A percentile compares a stretch with the other conserved stretches of the same genome.
Evolutionary conservation across 64 coral and sea anemone species (phyloP).

Genomic region (Astreopora myriophthalma): DNA sequence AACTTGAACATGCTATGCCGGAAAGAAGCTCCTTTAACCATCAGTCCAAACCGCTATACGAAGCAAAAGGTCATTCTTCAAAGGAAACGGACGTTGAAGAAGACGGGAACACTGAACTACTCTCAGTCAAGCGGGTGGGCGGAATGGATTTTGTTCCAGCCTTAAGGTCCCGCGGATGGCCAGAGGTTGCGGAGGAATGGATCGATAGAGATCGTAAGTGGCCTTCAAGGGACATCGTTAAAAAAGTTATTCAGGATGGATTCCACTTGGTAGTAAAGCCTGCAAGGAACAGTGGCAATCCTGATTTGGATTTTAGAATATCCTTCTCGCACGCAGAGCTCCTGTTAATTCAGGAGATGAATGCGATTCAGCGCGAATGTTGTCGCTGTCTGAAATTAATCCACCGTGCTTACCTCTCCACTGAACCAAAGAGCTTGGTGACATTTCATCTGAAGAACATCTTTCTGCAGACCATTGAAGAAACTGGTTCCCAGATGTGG

Average conservation of each 20-base stretch:
- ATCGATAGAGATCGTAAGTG: neutral
- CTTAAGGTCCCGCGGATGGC: slow-evolving; percentile 37
- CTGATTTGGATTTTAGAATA: slow-evolving; percentile 36
- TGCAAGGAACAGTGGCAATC: slow-evolving; percentile 10
- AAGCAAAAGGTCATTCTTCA: neutral
- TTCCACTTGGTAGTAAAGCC: slow-evolving; percentile 58
- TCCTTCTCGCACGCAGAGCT: slow-evolving; percentile 55
- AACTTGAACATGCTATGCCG: too few relatives aligned
- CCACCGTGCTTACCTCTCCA: slow-evolving; percentile 34
- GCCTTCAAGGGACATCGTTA: slow-evolving; percentile 2
- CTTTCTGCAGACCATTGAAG: slow-evolving; percentile 36
- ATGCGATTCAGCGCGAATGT: slow-evolving; percentile 34
- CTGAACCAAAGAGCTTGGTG: slow-evolving; percentile 50
- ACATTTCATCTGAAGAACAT: slow-evolving; percentile 58
- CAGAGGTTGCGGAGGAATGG: slow-evolving; percentile 29
- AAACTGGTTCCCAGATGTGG: slow-evolving; percentile 45
- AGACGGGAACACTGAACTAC: too few relatives aligned
- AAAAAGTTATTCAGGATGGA: slow-evolving; percentile 37
- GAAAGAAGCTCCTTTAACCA: too few relatives aligned
- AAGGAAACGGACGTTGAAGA: neutral
- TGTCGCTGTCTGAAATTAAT: slow-evolving; percentile 43
- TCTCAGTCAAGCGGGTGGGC: neutral
- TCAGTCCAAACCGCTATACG: too few relatives aligned
- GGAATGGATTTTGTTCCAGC: slow-evolving; percentile 52
- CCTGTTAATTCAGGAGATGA: slow-evolving; percentile 54